These are phyloP conservation scores for Papilio polyxenes DNA, from an alignment of 1,140 invertebrate species.

Conservation along the genomic window DNA sequence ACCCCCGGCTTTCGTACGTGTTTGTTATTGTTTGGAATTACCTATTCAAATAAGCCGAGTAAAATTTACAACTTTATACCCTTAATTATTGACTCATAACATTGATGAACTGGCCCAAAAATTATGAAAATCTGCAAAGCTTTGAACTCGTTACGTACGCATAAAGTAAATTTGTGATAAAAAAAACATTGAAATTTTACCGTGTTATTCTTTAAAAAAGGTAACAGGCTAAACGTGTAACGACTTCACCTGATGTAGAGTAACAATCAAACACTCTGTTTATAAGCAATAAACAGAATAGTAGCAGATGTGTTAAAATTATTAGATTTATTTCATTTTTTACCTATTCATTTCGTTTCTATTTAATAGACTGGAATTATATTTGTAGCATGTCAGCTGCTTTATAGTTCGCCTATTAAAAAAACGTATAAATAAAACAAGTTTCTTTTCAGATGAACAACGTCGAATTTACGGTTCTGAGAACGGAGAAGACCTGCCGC, in stretches of 20 bases:
- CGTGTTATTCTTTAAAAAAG: neutral
- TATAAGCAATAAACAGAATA: too few species aligned
- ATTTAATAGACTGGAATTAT: too few species aligned
- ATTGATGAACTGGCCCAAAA: constrained; percentile 14
- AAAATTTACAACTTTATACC: constrained; percentile 55
- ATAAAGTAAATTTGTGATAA: constrained; percentile 9
- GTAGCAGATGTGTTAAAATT: too few species aligned
- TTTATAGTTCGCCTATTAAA: neutral
- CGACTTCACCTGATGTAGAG: too few species aligned
- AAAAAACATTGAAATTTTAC: constrained; percentile 15
- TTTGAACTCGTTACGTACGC: neutral
- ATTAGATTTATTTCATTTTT: too few species aligned
- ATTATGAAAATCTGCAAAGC: constrained; percentile 1
- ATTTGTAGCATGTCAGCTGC: too few species aligned
- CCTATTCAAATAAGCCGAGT: constrained; percentile 56
- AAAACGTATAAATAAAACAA: neutral
- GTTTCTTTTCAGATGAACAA: constrained; percentile 64
- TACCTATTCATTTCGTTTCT: too few species aligned
- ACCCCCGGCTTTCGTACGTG: constrained; percentile 42
- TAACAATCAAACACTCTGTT: too few species aligned
- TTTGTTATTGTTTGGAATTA: constrained; percentile 68
- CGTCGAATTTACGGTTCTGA: constrained; percentile 73
- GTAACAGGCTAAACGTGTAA: too few species aligned
- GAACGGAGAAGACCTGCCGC: constrained; percentile 61
- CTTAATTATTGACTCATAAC: constrained; percentile 49